Evolutionary conservation across 2,113 vertebrate species (phyloP), one percentile per base, ranked within the genome.

Genomic region (Protomyctophum bolini): DNA sequence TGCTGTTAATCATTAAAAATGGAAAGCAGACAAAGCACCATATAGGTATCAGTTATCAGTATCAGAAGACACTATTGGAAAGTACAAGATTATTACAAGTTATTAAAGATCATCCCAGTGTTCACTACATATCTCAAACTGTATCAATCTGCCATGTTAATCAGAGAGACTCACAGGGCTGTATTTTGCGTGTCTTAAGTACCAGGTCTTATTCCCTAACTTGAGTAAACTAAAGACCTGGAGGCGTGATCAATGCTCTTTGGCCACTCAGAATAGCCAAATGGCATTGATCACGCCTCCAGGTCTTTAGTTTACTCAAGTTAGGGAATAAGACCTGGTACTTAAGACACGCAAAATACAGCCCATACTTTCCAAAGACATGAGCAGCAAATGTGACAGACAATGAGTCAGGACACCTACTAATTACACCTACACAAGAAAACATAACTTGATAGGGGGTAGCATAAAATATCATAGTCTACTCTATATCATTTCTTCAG

Each of bases 71-170:
- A 66, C 55, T 8, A 0, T 47, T 7, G 50, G 0, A 11, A 28
- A 12, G 57, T 6, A 66, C 66, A 52, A 55, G 51, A 68, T 6
- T 21, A 21, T 48, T 1, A 21, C 2, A 46, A 15, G 54, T 7
- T 10, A 2, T 41, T 76, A 8, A 75, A 29, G 33, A 41, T 41
- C 52, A 58, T 73, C 78, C 68, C 77, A 84, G 82, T 82, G 76
- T 70, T 70, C 45, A 48, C 48, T 58, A 46, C 41, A 61, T 2
- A 46, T 61, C 46, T 14, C 28, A 59, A 45, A 62, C 14, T 52
- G 47, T 46, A 66, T 70, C 70, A 21, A 66, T 70, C 70, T 58
- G 60, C 57, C 0, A 3, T 41, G 55, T 59, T 74, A 2, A 28
- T 57, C 56, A 65, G 45, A 58, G 46, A 62, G 63, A 41, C 33